Evolutionary conservation across 1,140 invertebrate species (phyloP), one percentile per base, ranked within the genome.

Genomic region (Oscheius sp.): DNA sequence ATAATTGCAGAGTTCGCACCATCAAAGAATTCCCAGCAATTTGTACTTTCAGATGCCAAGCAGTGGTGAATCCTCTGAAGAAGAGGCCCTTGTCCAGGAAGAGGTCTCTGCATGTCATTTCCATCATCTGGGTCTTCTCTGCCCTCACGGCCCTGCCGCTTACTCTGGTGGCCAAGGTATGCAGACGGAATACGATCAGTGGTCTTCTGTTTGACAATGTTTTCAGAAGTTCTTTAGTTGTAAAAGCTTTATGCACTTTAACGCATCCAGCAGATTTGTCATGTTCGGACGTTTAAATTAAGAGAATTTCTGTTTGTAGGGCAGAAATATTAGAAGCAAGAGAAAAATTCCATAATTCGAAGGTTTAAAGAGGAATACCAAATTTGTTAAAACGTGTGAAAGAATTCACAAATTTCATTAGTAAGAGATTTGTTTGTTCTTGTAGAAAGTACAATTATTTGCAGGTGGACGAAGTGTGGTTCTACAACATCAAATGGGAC

Each of bases 51-150:
- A 95, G 93, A 85, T 94, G 94, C 82, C 90, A 93, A 85, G 93
- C 93, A 10, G 94, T 95, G 63, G 91, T 94, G 46, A 88, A 91
- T 79, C 93, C 93, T 3, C 87, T 95, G n/a, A 45, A 45, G 71
- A 89, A 91, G 75, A 91, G 91, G 10, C 87, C 92, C 58, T 91
- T 93, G 88, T 91, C 91, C 1, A 90, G 91, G 73, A 88, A 88
- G 2, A 89, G 89, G 59, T 91, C 92, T 0, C 85, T 91, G 49
- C 86, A 91, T 23, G 90, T 90, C 68, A 90, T 95, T 55, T 85
- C 89, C 15, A 85, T 89, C 34, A 93, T 95, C 61, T 95, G 93
- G 93, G 77, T 90, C 10, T 28, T 76, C 23, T 62, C 68, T 31
- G 46, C 74, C 23, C 34, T 67, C 46, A 72, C 70, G 45, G 68